Evolutionary conservation across 2,888 invertebrate genomes (phyloP), one percentile per base, ranked within the genome.

Genomic region (Sesia bembeciformis): DNA sequence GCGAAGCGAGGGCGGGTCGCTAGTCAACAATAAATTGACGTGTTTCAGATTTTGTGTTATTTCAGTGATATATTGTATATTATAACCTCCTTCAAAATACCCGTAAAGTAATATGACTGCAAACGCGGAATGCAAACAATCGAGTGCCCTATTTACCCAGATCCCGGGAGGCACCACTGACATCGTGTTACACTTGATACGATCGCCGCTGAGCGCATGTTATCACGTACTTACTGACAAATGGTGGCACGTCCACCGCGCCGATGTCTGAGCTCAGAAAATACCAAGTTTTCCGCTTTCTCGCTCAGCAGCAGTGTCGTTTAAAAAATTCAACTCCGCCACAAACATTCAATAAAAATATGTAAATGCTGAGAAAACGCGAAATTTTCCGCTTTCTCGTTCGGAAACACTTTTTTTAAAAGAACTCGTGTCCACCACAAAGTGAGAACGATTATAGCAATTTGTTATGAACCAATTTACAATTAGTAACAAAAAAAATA

Each of bases 271-370:
- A 63, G 64, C 65, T 68, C 65, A 64, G 67, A 66, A 46, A 68
- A 57, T 42, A 54, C 52, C 60, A 60, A 62, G 67, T 70, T 74
- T 78, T 76, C 73, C 76, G 76, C 76, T 81, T 80, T 81, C 78
- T 68, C 70, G 62, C 61, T 62, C 60, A 60, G 56, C n/a, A 8
- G 46, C 23, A n/a, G 46, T 46, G n/a, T 46, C 23, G 46, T 43
- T 41, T 52, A 40, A 40, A 46, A 43, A 46, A 46, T 4, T 8
- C 46, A 46, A 46, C 46, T n/a, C 4, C n/a, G 46, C 46, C 46
- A 46, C 41, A 41, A 23, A 23, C 23, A 23, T 23, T 23, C 23
- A 23, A 23, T 23, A 23, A 23, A 23, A 23, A 23, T 23, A 23
- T 23, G 23, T 2, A 23, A 23, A 23, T 23, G 23, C 23, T 23